Base-by-base conservation (phyloP, 2,113 vertebrate genomes). In the Leptodactylus fuscus region DNA sequence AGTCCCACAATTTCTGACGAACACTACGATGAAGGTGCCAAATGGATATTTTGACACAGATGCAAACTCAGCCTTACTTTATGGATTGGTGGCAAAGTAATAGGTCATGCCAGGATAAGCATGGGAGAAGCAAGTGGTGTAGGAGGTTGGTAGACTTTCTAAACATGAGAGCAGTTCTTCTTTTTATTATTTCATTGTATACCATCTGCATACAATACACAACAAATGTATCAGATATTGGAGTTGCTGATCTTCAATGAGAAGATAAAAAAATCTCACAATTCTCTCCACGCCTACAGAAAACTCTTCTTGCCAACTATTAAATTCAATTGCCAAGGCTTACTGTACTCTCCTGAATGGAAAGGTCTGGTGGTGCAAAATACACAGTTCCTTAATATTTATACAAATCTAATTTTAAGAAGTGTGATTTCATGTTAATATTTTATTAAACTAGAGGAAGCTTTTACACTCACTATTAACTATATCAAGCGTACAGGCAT, bases 401-500 rank as follows among this genome's bases (percentile, higher is more conserved):
- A 29, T 32, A 48, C 0, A 29, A 20, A 18, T 20, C 10, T 12
- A 20, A 55, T 38, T 78, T 27, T 20, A 79, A 41, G 22, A 58
- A 24, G 13, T 67, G 8, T 75, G 9, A 51, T 76, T 32, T 49
- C 5, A n/a, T 22, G 32, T 69, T 80, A 62, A 38, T 41, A 81
- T 44, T 34, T 24, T 38, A 36, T 38, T 38, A 15, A 34, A 3
- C 3, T 65, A 20, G n/a, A 53, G 2, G 24, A 60, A 62, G 20
- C 71, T 11, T 46, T 75, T 32, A 41, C 34, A 44, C 34, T 76
- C 5, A 32, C 7, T 74, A 60, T 34, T 53, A 60, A 60, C 67
- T 81, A 48, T 58, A 29, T 58, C n/a, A 80, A 85, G 69, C 53
- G 22, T 24, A 81, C n/a, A 58, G 44, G n/a, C 51, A 71, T 80